A percentile compares a stretch with the other conserved stretches of the same genome.
These are phyloP conservation scores for Baryphthengus martii DNA, from an alignment of 2,113 vertebrate species.

Conservation along the genomic window DNA sequence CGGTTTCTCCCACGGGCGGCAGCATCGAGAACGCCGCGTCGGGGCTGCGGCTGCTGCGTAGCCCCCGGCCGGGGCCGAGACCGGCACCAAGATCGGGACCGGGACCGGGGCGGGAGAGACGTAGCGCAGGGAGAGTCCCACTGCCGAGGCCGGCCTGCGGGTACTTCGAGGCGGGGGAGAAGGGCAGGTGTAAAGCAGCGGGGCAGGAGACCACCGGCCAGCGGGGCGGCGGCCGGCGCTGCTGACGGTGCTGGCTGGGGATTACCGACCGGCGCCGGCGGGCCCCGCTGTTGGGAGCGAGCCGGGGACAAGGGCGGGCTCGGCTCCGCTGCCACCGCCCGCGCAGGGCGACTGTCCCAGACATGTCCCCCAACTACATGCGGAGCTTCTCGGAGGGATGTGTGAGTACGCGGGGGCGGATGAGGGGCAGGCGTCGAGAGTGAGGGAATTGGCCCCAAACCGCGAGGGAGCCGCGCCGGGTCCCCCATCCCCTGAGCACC, in stretches of 20 bases:
- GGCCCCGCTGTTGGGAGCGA: not conserved
- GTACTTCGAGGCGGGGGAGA: not conserved
- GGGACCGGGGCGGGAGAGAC: no score
- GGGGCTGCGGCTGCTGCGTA: conserved; percentile 77
- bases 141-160: not conserved
- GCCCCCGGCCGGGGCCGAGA: not conserved
- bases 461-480: not conserved
- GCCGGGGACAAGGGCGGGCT: conserved; percentile 60
- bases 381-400: conserved; percentile 89
- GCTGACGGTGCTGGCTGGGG: not conserved
- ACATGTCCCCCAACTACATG: conserved; percentile 87
- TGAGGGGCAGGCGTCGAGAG: not conserved
- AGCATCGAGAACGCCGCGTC: conserved; percentile 72
- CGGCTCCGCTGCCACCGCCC: not conserved
- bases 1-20: not conserved
- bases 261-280: not conserved
- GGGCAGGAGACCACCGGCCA: not conserved
- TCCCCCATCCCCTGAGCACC: not conserved
- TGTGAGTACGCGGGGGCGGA: conserved; percentile 73
- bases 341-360: conserved; percentile 38
- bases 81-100: no score
- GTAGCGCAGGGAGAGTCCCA: no score
- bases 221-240: not conserved
- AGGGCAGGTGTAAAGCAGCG: not conserved
- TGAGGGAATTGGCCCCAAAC: not conserved